Conservation (phyloP, 2,888 invertebrate species). For the Himalopsyche kuldschensis region DNA sequence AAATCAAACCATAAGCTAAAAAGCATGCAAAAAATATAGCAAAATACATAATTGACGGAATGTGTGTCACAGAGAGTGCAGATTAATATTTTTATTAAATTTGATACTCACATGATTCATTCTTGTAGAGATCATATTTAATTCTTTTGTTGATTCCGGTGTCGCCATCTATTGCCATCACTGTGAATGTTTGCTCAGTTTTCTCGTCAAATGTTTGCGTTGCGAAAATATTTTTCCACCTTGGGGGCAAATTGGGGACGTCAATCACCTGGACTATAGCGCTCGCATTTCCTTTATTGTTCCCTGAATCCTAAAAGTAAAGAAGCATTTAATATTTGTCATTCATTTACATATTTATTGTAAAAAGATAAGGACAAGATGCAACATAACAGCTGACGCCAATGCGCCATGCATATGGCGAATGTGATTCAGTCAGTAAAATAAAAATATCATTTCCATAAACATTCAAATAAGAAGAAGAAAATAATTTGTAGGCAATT, state of each 20-base stretch:
- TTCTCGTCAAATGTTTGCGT: conserved; percentile 63
- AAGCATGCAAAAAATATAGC: not conserved
- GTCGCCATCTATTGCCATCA: conserved; percentile 66
- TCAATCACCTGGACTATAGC: conserved; percentile 62
- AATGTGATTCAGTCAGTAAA: too few relatives aligned
- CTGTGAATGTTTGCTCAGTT: conserved; percentile 48
- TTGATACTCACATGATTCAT: conserved; percentile 31
- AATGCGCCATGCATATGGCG: too few relatives aligned
- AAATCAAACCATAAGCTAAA: not conserved
- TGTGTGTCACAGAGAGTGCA: too few relatives aligned
- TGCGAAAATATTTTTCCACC: conserved; percentile 62
- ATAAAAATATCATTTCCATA: too few relatives aligned
- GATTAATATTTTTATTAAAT: too few relatives aligned
- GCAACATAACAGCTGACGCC: too few relatives aligned
- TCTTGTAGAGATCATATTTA: conserved; percentile 50
- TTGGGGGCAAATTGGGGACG: conserved; percentile 60
- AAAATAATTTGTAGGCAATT: too few relatives aligned
- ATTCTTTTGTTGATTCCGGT: conserved; percentile 60
- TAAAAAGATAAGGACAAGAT: too few relatives aligned
- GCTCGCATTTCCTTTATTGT: conserved; percentile 51
- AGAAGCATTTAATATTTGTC: too few relatives aligned
- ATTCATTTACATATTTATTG: too few relatives aligned
- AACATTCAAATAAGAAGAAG: too few relatives aligned
- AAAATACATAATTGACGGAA: too few relatives aligned
- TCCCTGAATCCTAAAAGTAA: conserved; percentile 50